Evolutionary conservation across 2,113 vertebrate genomes (phyloP).

Genomic region (human): DNA sequence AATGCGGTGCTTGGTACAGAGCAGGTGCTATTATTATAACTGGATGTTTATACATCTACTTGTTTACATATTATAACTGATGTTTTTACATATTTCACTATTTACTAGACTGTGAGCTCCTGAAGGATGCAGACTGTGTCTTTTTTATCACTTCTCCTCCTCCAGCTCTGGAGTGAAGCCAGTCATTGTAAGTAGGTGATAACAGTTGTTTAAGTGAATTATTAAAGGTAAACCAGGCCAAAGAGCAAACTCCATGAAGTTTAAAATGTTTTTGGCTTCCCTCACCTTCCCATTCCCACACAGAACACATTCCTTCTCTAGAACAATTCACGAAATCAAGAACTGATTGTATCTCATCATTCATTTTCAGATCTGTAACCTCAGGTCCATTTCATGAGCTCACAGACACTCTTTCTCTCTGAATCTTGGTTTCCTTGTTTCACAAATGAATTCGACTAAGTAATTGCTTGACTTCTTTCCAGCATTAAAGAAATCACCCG

Average conservation of each 20-base stretch:
- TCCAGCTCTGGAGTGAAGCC: neutral
- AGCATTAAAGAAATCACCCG: neutral
- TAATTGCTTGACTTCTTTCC: neutral
- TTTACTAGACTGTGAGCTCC: neutral
- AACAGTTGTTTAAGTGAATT: neutral
- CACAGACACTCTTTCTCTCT: neutral
- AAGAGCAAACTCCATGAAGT: neutral
- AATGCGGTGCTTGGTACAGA: too few species aligned
- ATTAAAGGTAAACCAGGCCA: neutral
- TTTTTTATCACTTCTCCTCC: neutral
- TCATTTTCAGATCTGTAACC: neutral
- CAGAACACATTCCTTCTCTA: neutral
- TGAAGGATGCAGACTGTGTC: neutral
- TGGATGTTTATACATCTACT: neutral
- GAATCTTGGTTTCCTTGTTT: neutral
- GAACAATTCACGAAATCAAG: neutral
- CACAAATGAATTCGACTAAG: neutral
- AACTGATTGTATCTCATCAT: neutral
- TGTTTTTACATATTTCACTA: neutral
- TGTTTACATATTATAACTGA: neutral
- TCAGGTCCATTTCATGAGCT: neutral
- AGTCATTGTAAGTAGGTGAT: neutral
- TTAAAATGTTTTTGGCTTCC: neutral
- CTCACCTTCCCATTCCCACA: neutral
- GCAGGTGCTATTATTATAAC: neutral